A percentile compares a stretch with the other conserved stretches of the same genome.
Evolutionary conservation across 1,140 invertebrate genomes (phyloP).

Genomic region (Dysdera silvatica): DNA sequence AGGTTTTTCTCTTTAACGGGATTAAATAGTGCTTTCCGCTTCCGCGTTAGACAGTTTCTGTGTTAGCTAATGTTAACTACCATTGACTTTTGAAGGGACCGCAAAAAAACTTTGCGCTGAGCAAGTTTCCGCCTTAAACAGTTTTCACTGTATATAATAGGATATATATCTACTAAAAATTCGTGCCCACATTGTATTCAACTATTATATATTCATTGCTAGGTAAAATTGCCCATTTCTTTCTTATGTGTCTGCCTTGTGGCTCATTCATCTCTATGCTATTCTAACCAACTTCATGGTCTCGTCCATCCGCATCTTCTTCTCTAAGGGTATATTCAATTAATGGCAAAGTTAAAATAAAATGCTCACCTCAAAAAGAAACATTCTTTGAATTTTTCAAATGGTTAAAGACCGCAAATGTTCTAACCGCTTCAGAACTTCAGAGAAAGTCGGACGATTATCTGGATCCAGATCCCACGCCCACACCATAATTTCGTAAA

Average conservation of each 20-base stretch:
- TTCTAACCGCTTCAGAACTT: constrained; percentile 40
- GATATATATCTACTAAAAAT: too few species aligned
- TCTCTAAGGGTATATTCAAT: not conserved
- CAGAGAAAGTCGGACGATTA: constrained; percentile 77
- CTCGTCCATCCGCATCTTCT: not conserved
- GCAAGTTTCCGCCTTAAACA: too few species aligned
- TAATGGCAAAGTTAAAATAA: not conserved
- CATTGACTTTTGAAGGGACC: too few species aligned
- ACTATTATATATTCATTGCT: too few species aligned
- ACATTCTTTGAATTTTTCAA: constrained; percentile 1
- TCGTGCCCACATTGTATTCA: too few species aligned
- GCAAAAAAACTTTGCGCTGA: too few species aligned
- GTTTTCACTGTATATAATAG: too few species aligned
- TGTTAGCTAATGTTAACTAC: too few species aligned
- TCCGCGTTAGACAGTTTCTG: too few species aligned
- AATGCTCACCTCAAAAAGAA: not conserved
- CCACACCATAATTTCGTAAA: constrained; percentile 92
- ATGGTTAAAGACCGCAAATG: constrained; percentile 20
- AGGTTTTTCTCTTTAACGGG: too few species aligned
- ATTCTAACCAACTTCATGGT: not conserved
- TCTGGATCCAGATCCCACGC: constrained; percentile 86
- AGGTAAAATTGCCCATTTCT: constrained; percentile 1
- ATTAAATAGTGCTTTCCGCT: too few species aligned
- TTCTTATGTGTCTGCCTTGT: not conserved
- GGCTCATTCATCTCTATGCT: not conserved